Conservation (phyloP, 1,140 invertebrate genomes). For the Amphibalanus amphitrite region DNA sequence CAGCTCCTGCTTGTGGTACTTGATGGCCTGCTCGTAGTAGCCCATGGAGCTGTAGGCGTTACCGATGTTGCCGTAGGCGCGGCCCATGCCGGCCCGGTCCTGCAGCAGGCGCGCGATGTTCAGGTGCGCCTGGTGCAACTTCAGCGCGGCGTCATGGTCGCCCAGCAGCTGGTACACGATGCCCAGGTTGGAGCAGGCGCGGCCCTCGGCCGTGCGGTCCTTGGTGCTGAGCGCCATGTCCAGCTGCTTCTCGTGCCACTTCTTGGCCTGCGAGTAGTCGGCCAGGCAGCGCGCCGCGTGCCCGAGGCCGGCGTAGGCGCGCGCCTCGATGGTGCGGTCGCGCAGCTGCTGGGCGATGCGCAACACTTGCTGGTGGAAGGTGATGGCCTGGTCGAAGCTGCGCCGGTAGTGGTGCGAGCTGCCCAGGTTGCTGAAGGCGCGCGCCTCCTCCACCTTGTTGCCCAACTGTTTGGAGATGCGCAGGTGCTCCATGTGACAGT, state of each 20-base stretch:
- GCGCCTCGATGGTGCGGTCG: conserved; percentile 78
- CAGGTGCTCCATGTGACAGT: conserved; percentile 91
- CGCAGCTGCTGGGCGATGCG: conserved; percentile 73
- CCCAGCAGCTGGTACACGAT: conserved; percentile 77
- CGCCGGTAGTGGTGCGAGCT: conserved; percentile 85
- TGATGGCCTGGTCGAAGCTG: conserved; percentile 81
- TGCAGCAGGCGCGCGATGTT: conserved; percentile 63
- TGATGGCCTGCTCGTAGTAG: conserved; percentile 80
- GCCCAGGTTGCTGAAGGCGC: conserved; percentile 85
- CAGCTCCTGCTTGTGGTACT: conserved; percentile 82
- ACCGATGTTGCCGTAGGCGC: conserved; percentile 83
- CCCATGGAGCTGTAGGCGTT: conserved; percentile 80
- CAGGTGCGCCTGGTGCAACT: conserved; percentile 76
- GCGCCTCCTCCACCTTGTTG: conserved; percentile 81
- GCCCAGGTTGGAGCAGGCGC: conserved; percentile 78
- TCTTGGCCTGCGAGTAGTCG: conserved; percentile 66
- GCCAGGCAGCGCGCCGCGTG: conserved; percentile 76
- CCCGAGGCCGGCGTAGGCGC: conserved; percentile 84
- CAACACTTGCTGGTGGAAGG: conserved; percentile 84
- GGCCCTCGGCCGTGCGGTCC: conserved; percentile 82
- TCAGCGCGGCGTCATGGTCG: conserved; percentile 76
- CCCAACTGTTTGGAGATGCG: conserved; percentile 69
- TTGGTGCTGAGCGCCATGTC: conserved; percentile 79
- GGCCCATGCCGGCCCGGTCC: conserved; percentile 72
- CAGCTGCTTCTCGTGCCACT: conserved; percentile 88